Conservation (phyloP, 1,140 invertebrate species). For the Drosophila nasuta region DNA sequence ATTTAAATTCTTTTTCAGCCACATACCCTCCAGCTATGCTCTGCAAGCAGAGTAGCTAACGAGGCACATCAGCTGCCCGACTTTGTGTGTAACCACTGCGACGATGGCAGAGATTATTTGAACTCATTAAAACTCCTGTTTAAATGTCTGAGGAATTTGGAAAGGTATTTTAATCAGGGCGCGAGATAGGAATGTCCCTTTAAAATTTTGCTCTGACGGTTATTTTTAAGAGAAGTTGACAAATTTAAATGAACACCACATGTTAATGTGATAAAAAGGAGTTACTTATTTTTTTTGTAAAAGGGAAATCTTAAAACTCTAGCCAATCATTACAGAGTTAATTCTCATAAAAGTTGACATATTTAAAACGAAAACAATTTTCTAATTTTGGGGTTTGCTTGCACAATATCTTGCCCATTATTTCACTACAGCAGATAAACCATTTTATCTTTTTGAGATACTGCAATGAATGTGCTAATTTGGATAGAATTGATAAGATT, state of each 20-base stretch:
- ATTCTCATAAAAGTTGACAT: too few species aligned
- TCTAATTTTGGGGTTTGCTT: too few species aligned
- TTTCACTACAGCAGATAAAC: background rate
- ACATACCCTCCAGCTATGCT: background rate
- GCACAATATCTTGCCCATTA: too few species aligned
- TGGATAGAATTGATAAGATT: background rate
- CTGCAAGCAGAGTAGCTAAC: background rate
- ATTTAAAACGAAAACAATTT: too few species aligned
- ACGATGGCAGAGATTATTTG: background rate
- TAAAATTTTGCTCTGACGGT: background rate
- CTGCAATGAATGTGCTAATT: background rate
- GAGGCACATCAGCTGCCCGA: constrained; percentile 4
- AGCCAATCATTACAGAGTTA: too few species aligned
- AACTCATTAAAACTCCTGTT: background rate
- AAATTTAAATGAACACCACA: too few species aligned
- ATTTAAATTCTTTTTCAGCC: constrained; percentile 66
- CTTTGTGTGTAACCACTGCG: constrained; percentile 1
- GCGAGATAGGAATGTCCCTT: background rate
- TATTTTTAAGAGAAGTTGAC: too few species aligned
- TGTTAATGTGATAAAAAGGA: too few species aligned
- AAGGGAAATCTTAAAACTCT: too few species aligned
- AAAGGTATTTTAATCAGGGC: background rate
- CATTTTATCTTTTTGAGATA: background rate
- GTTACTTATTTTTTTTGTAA: too few species aligned
- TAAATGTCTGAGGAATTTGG: background rate